These are phyloP conservation scores for Hirtodrosophila alboralis DNA, from an alignment of 2,888 invertebrate species.

Conservation along the genomic window DNA sequence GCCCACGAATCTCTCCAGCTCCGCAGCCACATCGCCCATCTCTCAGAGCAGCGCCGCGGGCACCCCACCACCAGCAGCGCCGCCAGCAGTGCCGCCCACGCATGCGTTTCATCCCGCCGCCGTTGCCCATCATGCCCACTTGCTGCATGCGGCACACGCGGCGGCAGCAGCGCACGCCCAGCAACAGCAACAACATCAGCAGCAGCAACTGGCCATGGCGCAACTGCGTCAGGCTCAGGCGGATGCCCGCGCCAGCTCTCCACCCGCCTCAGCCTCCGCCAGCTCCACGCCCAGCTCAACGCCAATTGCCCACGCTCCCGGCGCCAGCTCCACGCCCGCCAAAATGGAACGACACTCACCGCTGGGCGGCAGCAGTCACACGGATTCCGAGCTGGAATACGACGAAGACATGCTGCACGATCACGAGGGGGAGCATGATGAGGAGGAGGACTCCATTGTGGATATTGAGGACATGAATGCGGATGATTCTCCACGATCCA, in stretches of 20 bases:
- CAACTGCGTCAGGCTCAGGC: slow-evolving; percentile 74
- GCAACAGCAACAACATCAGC: slow-evolving; percentile 72
- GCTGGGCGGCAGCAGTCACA: slow-evolving; percentile 82
- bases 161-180: slow-evolving; percentile 79
- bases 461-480: slow-evolving; percentile 91
- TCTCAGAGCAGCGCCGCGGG: slow-evolving; percentile 77
- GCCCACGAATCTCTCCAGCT: slow-evolving; percentile 82
- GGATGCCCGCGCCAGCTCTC: slow-evolving; percentile 67
- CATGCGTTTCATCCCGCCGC: slow-evolving; percentile 74
- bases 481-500: slow-evolving; percentile 82
- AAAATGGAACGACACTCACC: slow-evolving; percentile 84
- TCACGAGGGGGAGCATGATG: slow-evolving; percentile 76
- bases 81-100: slow-evolving; percentile 43
- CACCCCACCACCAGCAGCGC: slow-evolving; percentile 62
- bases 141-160: slow-evolving; percentile 80
- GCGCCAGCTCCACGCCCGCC: slow-evolving; percentile 60
- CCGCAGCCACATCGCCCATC: slow-evolving; percentile 79
- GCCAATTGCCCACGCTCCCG: slow-evolving; percentile 49
- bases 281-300: slow-evolving; percentile 73
- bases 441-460: slow-evolving; percentile 88
- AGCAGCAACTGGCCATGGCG: slow-evolving; percentile 60
- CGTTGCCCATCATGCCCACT: slow-evolving; percentile 81
- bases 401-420: slow-evolving; percentile 80
- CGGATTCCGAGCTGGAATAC: slow-evolving; percentile 84
- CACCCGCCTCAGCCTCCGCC: slow-evolving; percentile 77